Base-by-base conservation (phyloP, 2,797 vertebrate genomes). In the Lutjanus argentimaculatus region DNA sequence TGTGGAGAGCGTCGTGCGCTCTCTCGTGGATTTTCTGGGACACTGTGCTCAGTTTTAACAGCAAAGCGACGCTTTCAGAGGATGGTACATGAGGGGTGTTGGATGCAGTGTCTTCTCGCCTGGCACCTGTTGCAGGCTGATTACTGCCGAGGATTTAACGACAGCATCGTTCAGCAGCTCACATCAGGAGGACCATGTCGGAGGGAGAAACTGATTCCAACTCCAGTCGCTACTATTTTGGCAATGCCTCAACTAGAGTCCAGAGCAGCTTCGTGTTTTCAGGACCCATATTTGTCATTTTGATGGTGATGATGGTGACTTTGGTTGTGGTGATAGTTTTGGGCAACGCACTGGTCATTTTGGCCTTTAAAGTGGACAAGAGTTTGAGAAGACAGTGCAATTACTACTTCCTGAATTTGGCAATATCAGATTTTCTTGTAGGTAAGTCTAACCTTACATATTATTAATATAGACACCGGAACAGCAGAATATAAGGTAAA, bases 351-450 rank as follows among this genome's bases (percentile, higher is more conserved):
- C 75, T 98, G 83, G 97, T 98, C 22, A 97, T 98, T 86, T 88
- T 97, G 75, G 97, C 97, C 65, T 98, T 99, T 79, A 90, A 96
- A 87, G 88, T 96, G 92, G 97, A 98, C 94, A 97, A 96, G 92
- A 97, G 96, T 79, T 96, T 98, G 80, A 96, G 97, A 78, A 97
- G 94, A 69, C 96, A 95, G 48, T 97, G 96, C 86, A 98, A 96
- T 89, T 98, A 96, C 70, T 98, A 96, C 92, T 96, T 98, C 68
- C 92, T 98, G 51, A 99, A 98, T 88, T 94, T 98, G 92, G 97
- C 97, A 7, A 95, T 98, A 88, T 96, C 97, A 52, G 97, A 98
- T 93, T 97, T 98, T 88, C 96, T 97, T 19, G 96, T 97, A 12
- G 97, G 97, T 97, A 92, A 94, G 93, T 93, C 8, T 8, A 56